Evolutionary conservation across 2,888 invertebrate genomes (phyloP).

Genomic region (Epistrophe eligans): DNA sequence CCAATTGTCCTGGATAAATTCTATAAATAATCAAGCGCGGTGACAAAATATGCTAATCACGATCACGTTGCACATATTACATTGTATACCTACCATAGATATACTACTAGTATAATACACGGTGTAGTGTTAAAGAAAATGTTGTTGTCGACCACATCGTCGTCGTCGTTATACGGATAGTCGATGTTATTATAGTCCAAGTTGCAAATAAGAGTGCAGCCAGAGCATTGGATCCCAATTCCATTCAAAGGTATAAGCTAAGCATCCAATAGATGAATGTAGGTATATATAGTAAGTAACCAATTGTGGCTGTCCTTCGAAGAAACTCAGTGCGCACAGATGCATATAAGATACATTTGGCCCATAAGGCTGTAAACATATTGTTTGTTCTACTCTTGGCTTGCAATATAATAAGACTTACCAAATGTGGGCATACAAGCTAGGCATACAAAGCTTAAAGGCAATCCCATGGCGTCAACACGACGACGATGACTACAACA

Average conservation of each 20-base stretch:
- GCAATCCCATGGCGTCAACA: conserved; percentile 69
- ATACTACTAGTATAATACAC: too few species aligned
- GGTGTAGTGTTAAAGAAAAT: conserved; percentile 48
- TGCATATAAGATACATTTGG: conserved; percentile 58
- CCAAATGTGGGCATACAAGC: conserved; percentile 74
- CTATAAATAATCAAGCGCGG: conserved; percentile 74
- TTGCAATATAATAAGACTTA: conserved; percentile 59
- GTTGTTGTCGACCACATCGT: conserved; percentile 15
- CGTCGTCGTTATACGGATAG: not conserved
- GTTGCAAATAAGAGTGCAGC: conserved; percentile 16
- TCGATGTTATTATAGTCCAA: not conserved
- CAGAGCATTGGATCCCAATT: conserved; percentile 13
- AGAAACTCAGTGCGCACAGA: conserved; percentile 61
- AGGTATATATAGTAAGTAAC: not conserved
- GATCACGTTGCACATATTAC: conserved; percentile 66
- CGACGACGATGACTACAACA: conserved; percentile 41
- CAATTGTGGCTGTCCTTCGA: conserved; percentile 66
- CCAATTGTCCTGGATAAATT: conserved; percentile 76
- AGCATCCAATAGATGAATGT: too few species aligned
- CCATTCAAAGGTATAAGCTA: conserved; percentile 21
- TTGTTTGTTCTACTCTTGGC: conserved; percentile 72
- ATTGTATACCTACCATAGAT: conserved; percentile 31
- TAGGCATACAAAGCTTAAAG: conserved; percentile 41
- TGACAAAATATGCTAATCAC: conserved; percentile 76
- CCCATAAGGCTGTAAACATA: conserved; percentile 71